Evolutionary conservation across 2,113 vertebrate genomes (phyloP), one percentile per base, ranked within the genome.

Genomic region (Dromiciops gliroides): DNA sequence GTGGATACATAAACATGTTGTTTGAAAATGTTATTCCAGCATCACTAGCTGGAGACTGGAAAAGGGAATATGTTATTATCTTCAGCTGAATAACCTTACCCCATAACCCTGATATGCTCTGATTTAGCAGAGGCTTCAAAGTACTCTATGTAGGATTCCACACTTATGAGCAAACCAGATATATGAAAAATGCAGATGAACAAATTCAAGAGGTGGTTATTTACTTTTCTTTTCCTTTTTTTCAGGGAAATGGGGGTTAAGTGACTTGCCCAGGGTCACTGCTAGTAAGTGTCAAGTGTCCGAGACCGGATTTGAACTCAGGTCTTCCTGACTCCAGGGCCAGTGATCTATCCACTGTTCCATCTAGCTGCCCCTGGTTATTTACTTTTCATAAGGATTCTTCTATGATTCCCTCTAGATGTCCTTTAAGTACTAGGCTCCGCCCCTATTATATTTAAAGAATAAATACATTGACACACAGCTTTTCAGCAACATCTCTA

Each of bases 101-200:
- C 26, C 52, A n/a, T 16, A 23, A 28, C 56, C 47, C 31, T 12
- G 14, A 8, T 49, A 50, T 25, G 50, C 44, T 50, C 56, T 47
- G 93, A 48, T 44, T 49, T 50, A 88, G 90, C 19, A 0, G 51
- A 50, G 50, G 14, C 48, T 90, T 2, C 51, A 48, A 90, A 75
- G 91, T 37, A 28, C 52, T 23, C 9, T 0, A 0, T 0, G 5
- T 1, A 2, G 0, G 28, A 26, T 48, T 24, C 56, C 89, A 56
- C 50, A 44, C 19, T 83, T 1, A 6, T 26, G 4, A 90, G 48
- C 11, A 28, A 48, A 44, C 48, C 1, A 0, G 9, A 2, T 0
- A 0, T 0, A 83, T 3, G 48, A 44, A 44, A 83, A 44, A 83
- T 44, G 6, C n/a, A 44, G 19, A 83, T 44, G 44, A 83, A 19